Evolutionary conservation across 1,140 invertebrate species (phyloP).

Genomic region (Orius insidiosus): DNA sequence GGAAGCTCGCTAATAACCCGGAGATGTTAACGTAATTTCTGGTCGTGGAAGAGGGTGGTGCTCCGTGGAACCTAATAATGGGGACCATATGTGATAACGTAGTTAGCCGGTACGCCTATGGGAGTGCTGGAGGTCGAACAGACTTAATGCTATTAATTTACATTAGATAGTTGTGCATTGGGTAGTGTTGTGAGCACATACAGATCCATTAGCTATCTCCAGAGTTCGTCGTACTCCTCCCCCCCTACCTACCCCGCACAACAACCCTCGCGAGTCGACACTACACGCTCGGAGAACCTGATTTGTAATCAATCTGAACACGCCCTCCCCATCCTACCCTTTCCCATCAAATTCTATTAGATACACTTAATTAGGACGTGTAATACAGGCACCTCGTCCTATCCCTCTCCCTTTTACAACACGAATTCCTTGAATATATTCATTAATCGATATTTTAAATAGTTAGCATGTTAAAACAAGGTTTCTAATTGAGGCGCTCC

Average conservation of each 20-base stretch:
- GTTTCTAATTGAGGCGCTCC: too few relatives aligned
- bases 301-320: conserved; percentile 15
- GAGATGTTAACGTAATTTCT: conserved; percentile 9
- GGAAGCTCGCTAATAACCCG: conserved; percentile 4
- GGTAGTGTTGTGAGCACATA: conserved; percentile 4
- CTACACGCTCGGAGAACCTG: conserved; percentile 3
- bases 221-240: not conserved
- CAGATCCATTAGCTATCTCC: conserved; percentile 7
- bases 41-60: not conserved
- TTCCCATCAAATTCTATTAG: conserved; percentile 14
- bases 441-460: too few relatives aligned
- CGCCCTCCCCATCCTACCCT: not conserved
- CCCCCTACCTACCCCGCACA: not conserved
- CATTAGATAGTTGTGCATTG: conserved; percentile 16
- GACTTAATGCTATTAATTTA: conserved; percentile 16
- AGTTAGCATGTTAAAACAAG: too few relatives aligned
- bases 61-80: conserved; percentile 9
- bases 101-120: conserved; percentile 4
- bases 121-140: not conserved
- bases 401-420: too few relatives aligned
- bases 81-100: conserved; percentile 14
- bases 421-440: too few relatives aligned
- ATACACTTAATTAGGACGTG: conserved; percentile 16
- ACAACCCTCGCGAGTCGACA: not conserved
- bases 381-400: not conserved